Percentiles rank a stretch among this genome's conserved stretches.
These are phyloP conservation scores for Micropoecilia bifurca DNA, from an alignment of 2,797 vertebrate genomes.

Conservation along the genomic window DNA sequence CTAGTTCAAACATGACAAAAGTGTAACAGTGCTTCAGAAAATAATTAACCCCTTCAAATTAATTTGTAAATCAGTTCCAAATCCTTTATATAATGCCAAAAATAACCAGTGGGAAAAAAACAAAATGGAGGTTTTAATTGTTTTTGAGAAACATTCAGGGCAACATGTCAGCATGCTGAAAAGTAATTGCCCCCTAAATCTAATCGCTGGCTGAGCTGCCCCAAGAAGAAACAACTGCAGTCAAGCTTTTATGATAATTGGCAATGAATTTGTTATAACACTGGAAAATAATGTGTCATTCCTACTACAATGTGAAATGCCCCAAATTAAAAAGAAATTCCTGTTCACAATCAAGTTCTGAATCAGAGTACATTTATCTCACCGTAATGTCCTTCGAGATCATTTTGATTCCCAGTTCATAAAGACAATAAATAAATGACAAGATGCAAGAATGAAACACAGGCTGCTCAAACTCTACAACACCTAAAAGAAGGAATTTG, in stretches of 20 bases:
- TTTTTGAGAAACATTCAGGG: too few relatives aligned
- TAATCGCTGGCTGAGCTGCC: too few relatives aligned
- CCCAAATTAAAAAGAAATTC: neutral
- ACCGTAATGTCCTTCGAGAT: neutral
- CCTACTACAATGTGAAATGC: neutral
- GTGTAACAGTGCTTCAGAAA: neutral
- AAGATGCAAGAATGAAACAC: neutral
- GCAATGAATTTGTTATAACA: too few relatives aligned
- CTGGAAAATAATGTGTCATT: neutral
- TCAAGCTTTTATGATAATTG: too few relatives aligned
- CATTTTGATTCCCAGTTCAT: neutral
- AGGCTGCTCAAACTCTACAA: neutral
- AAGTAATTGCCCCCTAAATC: too few relatives aligned
- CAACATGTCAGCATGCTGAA: too few relatives aligned
- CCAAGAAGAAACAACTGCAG: too few relatives aligned
- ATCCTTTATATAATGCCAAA: too few relatives aligned
- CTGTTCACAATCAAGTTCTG: neutral
- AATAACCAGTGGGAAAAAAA: too few relatives aligned
- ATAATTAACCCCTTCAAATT: neutral
- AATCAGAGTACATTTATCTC: neutral
- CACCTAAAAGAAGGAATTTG: conserved; percentile 1
- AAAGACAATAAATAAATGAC: neutral
- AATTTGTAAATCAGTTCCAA: too few relatives aligned
- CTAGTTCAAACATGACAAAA: neutral
- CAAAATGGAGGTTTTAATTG: too few relatives aligned